phyloP scores from a whole-genome alignment of 1,140 invertebrate genomes.

The Drosophila tani region DNA sequence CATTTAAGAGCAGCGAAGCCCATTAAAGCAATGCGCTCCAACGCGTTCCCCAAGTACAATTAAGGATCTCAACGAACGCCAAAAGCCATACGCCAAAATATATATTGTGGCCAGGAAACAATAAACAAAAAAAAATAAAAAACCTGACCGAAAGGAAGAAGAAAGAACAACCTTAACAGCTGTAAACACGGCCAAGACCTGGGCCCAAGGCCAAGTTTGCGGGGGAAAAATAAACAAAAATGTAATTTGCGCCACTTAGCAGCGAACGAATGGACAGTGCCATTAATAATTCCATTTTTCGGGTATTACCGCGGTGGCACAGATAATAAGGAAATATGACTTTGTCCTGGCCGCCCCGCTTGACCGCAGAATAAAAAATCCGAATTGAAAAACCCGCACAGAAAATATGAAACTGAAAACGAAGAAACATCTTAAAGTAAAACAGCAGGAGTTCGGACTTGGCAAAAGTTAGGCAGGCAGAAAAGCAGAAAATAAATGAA shows the following conservation, averaged over 20 bases:
- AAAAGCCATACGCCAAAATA: conserved; percentile 64
- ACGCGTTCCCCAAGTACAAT: conserved; percentile 65
- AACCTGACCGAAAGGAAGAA: conserved; percentile 16
- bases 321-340: conserved; percentile 82
- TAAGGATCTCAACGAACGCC: conserved; percentile 60
- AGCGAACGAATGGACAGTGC: conserved; percentile 76
- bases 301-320: conserved; percentile 48
- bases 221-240: conserved; percentile 77
- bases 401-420: conserved; percentile 9
- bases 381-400: conserved; percentile 12
- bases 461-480: background rate
- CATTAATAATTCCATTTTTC: conserved; percentile 79
- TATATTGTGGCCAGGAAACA: conserved; percentile 54
- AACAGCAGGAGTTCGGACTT: background rate
- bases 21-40: conserved; percentile 66
- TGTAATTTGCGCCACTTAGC: conserved; percentile 83
- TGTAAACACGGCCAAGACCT: conserved; percentile 14
- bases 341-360: conserved; percentile 37
- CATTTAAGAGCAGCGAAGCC: conserved; percentile 27
- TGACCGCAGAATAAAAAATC: conserved; percentile 32
- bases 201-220: conserved; percentile 57
- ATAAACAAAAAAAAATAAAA: conserved; percentile 48
- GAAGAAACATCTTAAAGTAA: background rate
- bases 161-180: conserved; percentile 26
- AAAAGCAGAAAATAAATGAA: background rate